A percentile compares a stretch with the other conserved stretches of the same genome.
These are phyloP conservation scores for Hyles euphorbiae DNA, from an alignment of 1,140 invertebrate species.

Conservation along the genomic window DNA sequence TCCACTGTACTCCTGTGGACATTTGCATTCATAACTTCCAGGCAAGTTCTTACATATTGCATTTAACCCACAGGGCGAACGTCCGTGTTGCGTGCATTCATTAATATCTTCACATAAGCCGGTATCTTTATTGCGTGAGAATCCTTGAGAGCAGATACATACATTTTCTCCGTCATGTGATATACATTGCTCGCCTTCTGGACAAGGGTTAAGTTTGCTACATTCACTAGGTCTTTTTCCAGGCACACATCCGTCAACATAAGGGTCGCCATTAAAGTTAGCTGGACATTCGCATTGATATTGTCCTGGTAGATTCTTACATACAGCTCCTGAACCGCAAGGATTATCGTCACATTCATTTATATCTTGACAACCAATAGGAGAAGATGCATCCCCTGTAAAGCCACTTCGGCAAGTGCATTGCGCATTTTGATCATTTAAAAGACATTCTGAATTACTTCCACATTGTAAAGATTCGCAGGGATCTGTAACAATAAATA, in stretches of 20 bases:
- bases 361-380: slow-evolving; percentile 89
- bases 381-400: slow-evolving; percentile 80
- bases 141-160: slow-evolving; percentile 92
- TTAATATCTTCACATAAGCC: slow-evolving; percentile 91
- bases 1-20: slow-evolving; percentile 90
- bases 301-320: slow-evolving; percentile 90
- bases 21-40: slow-evolving; percentile 95
- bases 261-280: slow-evolving; percentile 82
- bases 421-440: slow-evolving; percentile 87
- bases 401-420: slow-evolving; percentile 89
- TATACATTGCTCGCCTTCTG: slow-evolving; percentile 89
- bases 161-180: slow-evolving; percentile 86
- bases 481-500: slow-evolving; percentile 81
- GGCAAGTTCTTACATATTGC: slow-evolving; percentile 94
- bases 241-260: slow-evolving; percentile 82
- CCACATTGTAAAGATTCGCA: slow-evolving; percentile 91
- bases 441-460: slow-evolving; percentile 91
- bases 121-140: slow-evolving; percentile 81
- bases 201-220: slow-evolving; percentile 85
- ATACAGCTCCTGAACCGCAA: slow-evolving; percentile 88
- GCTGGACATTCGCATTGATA: slow-evolving; percentile 92
- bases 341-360: slow-evolving; percentile 89
- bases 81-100: slow-evolving; percentile 87
- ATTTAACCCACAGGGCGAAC: slow-evolving; percentile 88
- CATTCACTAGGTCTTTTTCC: slow-evolving; percentile 80